A percentile compares a stretch with the other conserved stretches of the same genome.
phyloP scores from a whole-genome alignment of 2,113 vertebrate species.

The Penelope pileata region DNA sequence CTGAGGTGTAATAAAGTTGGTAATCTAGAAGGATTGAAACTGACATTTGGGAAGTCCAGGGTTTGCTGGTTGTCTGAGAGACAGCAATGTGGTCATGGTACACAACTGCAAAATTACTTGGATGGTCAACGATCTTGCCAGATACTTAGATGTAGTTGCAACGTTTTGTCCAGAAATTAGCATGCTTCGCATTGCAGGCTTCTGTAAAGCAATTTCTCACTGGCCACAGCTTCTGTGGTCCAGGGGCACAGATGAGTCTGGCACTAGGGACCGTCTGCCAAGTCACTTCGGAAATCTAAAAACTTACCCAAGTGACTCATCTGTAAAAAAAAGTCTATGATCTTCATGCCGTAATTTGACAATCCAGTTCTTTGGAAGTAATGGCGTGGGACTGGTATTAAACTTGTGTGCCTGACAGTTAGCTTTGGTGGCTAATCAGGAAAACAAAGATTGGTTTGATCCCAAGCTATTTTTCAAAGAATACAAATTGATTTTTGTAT shows the following conservation, averaged over 20 bases:
- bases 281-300: not conserved
- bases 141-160: not conserved
- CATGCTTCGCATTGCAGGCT: accelerated
- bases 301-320: not conserved
- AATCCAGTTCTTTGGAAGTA: not conserved
- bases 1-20: not conserved
- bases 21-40: not conserved
- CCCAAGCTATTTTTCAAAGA: too few species aligned
- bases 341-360: not conserved
- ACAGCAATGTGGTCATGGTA: not conserved
- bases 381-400: not conserved
- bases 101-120: not conserved
- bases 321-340: not conserved
- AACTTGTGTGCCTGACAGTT: not conserved
- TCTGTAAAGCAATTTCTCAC: not conserved
- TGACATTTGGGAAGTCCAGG: not conserved
- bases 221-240: not conserved
- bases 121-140: not conserved
- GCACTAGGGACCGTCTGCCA: not conserved
- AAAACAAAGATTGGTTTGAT: not conserved
- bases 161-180: not conserved
- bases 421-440: not conserved
- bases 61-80: not conserved
- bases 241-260: not conserved
- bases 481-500: too few species aligned